Conservation (phyloP, 2,888 invertebrate genomes). For the Heteromurus nitidus region DNA sequence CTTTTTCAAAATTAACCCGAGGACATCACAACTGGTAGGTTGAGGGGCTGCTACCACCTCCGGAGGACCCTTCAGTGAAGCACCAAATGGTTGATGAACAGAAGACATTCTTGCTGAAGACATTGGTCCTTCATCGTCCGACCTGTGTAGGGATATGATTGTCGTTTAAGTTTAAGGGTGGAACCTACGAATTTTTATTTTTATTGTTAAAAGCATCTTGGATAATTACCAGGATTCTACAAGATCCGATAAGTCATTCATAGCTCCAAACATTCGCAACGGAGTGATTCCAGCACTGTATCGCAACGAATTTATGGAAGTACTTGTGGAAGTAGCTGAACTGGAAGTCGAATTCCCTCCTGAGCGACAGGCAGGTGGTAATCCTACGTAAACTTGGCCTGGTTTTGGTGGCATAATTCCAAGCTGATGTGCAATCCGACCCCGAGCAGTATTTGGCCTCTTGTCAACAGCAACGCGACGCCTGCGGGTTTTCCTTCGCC, state of each 20-base stretch:
- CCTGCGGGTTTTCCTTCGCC: slow-evolving; percentile 57
- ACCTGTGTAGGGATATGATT: background rate
- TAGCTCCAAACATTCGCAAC: slow-evolving; percentile 82
- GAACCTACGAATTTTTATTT: background rate
- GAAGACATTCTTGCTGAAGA: slow-evolving; percentile 17
- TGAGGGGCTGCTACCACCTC: slow-evolving; percentile 10
- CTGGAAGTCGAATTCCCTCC: slow-evolving; percentile 22
- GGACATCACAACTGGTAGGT: slow-evolving; percentile 74
- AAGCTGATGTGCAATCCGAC: slow-evolving; percentile 78
- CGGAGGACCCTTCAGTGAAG: slow-evolving; percentile 35
- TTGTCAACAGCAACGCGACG: slow-evolving; percentile 67
- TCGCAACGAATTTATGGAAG: slow-evolving; percentile 65
- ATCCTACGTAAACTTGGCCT: slow-evolving; percentile 72
- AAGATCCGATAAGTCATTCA: slow-evolving; percentile 83
- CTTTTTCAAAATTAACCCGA: slow-evolving; percentile 75
- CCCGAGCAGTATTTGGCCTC: slow-evolving; percentile 75
- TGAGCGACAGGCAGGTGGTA: slow-evolving; percentile 67
- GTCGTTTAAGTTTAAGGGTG: background rate
- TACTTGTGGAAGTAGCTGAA: slow-evolving; percentile 53
- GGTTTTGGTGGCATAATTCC: slow-evolving; percentile 77
- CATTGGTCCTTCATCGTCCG: slow-evolving; percentile 40
- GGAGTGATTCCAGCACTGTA: slow-evolving; percentile 77
- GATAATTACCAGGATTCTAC: slow-evolving; percentile 34
- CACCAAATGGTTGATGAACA: slow-evolving; percentile 37
- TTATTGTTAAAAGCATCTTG: too few species aligned